Evolutionary conservation across 2,888 invertebrate genomes (phyloP).

Genomic region (Schrankia costaestrigalis): DNA sequence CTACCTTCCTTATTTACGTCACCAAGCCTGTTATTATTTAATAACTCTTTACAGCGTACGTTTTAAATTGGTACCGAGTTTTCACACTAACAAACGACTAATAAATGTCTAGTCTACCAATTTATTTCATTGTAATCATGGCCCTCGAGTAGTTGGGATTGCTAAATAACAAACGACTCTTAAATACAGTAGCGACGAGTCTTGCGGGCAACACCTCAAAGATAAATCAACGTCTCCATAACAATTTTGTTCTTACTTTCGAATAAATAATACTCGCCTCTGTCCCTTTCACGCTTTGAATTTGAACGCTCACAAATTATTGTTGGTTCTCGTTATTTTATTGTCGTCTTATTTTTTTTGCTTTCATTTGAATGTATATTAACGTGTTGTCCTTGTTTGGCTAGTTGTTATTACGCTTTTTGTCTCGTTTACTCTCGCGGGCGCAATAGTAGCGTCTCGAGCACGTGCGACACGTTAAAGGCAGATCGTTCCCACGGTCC

Average conservation of each 20-base stretch:
- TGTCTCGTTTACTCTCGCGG: slow-evolving; percentile 53
- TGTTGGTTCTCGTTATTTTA: slow-evolving; percentile 71
- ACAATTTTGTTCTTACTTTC: slow-evolving; percentile 66
- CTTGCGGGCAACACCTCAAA: slow-evolving; percentile 44
- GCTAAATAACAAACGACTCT: slow-evolving; percentile 61
- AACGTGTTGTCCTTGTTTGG: slow-evolving; percentile 23
- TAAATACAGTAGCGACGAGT: slow-evolving; percentile 63
- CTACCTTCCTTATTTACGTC: slow-evolving; percentile 51
- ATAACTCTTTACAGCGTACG: slow-evolving; percentile 25
- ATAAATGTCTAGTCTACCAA: slow-evolving; percentile 43
- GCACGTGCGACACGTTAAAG: slow-evolving; percentile 80
- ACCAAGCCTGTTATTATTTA: slow-evolving; percentile 32
- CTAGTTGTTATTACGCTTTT: slow-evolving; percentile 19
- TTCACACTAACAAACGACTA: slow-evolving; percentile 24
- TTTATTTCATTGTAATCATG: slow-evolving; percentile 61
- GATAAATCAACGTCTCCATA: slow-evolving; percentile 73
- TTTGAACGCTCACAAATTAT: slow-evolving; percentile 76
- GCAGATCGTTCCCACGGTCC: slow-evolving; percentile 80
- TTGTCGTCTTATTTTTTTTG: slow-evolving; percentile 42
- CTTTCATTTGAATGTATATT: slow-evolving; percentile 35
- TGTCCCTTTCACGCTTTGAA: slow-evolving; percentile 67
- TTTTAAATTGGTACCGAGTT: slow-evolving; percentile 25
- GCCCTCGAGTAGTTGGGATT: slow-evolving; percentile 45
- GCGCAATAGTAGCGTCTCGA: slow-evolving; percentile 63
- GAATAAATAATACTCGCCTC: slow-evolving; percentile 55